Evolutionary conservation across 2,113 vertebrate genomes (phyloP), one percentile per base, ranked within the genome.

Genomic region (Callocephalon fimbriatum): DNA sequence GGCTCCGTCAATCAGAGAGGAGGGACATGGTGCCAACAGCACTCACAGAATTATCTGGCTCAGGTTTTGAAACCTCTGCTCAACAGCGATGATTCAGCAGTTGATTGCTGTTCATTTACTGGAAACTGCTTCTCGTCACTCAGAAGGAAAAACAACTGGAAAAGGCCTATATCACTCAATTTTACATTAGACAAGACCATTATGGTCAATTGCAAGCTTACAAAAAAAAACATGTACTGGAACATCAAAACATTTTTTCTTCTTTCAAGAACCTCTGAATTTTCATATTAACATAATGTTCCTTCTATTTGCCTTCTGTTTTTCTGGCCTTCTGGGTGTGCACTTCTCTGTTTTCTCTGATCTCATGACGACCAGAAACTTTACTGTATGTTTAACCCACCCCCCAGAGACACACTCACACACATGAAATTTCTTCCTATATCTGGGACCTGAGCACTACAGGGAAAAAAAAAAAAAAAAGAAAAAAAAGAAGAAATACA

Each of bases 91-190:
- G 98, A 97, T 87, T 98, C 97, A 97, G 95, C 86, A 89, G 89
- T 20, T 97, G 95, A 96, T 97, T 97, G 93, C 50, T 87, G 76
- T 44, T 94, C 91, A 92, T 97, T 97, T 97, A 90, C 90, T 94
- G 94, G 86, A 81, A 92, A 81, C 62, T 84, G 70, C 72, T 96
- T 62, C 86, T 96, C 88, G 19, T 90, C 76, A 62, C 72, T 86
- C 66, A 74, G 68, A 58, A 92, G 91, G 71, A 87, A 95, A 96
- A 97, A 95, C 83, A 86, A 82, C 79, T 83, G 88, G 77, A 76
- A 77, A 96, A 71, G 77, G 45, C 47, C 22, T 82, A 7, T 53
- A 37, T 83, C 58, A 15, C 56, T 95, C 81, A 62, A 1, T 48
- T 89, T 91, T 86, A 63, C 72, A 54, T 85, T 35, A 88, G 53